Evolutionary conservation across 1,140 invertebrate species (phyloP).

Genomic region (Dermatophagoides farinae): DNA sequence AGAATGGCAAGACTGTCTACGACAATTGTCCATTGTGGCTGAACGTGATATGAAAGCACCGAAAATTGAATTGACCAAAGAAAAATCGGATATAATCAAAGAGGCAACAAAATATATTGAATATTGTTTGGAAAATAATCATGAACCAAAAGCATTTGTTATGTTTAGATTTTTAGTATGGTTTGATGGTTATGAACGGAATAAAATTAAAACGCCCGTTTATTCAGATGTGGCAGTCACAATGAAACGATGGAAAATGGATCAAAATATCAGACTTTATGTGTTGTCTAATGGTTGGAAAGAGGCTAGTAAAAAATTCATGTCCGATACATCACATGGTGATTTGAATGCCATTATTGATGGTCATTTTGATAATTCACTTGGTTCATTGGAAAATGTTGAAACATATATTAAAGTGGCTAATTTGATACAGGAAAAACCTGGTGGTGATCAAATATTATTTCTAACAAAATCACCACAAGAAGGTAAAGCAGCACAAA

Average conservation of each 20-base stretch:
- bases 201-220: constrained; percentile 2
- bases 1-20: neutral
- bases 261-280: constrained; percentile 12
- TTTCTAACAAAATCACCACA: constrained; percentile 11
- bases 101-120: neutral
- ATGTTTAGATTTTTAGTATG: constrained; percentile 7
- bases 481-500: constrained; percentile 4
- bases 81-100: neutral
- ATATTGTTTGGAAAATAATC: neutral
- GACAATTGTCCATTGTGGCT: neutral
- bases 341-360: constrained; percentile 10
- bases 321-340: constrained; percentile 12
- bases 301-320: constrained; percentile 11
- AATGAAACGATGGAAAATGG: neutral
- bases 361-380: constrained; percentile 10
- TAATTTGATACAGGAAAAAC: neutral
- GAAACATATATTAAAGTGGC: constrained; percentile 3
- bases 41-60: neutral
- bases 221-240: constrained; percentile 13
- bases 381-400: neutral
- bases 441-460: constrained; percentile 5
- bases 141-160: neutral
- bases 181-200: constrained; percentile 8
- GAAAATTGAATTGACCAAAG: neutral
- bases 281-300: constrained; percentile 9